A percentile compares a stretch with the other conserved stretches of the same genome.
Conservation (phyloP, 2,113 vertebrate species). For the Willisornis vidua region DNA sequence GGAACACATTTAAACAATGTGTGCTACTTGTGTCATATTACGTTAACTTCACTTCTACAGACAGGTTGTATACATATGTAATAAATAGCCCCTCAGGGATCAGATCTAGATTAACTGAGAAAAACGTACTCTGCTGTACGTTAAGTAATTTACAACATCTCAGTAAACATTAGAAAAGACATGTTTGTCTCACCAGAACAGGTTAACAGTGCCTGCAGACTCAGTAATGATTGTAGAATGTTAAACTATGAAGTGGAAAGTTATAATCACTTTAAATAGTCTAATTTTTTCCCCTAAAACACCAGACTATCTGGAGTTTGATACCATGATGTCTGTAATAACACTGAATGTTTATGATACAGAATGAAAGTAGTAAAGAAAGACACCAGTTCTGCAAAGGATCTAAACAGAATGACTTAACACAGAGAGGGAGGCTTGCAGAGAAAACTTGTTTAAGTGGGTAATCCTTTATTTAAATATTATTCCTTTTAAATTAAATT, state of each 20-base stretch:
- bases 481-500: constrained; percentile 31
- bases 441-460: constrained; percentile 37
- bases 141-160: constrained; percentile 80
- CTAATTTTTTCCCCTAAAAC: constrained; percentile 49
- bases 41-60: constrained; percentile 81
- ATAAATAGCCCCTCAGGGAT: constrained; percentile 81
- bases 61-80: constrained; percentile 80
- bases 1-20: constrained; percentile 81
- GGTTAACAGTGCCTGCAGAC: constrained; percentile 54
- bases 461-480: constrained; percentile 48
- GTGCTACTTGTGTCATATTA: constrained; percentile 80
- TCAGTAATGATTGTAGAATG: constrained; percentile 38
- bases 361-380: constrained; percentile 39
- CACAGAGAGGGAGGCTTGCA: not conserved
- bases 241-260: constrained; percentile 65
- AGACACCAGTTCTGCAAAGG: constrained; percentile 26
- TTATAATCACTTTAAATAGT: constrained; percentile 62
- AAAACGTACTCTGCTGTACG: constrained; percentile 66
- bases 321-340: constrained; percentile 33
- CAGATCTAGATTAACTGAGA: constrained; percentile 79
- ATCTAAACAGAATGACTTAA: constrained; percentile 27
- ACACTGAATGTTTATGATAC: constrained; percentile 40
- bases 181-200: constrained; percentile 64
- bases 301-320: constrained; percentile 40
- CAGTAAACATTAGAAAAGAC: constrained; percentile 72